Percentiles rank a stretch among this genome's conserved stretches.
Conservation (phyloP, 2,888 invertebrate species). For the Torymus texanus region DNA sequence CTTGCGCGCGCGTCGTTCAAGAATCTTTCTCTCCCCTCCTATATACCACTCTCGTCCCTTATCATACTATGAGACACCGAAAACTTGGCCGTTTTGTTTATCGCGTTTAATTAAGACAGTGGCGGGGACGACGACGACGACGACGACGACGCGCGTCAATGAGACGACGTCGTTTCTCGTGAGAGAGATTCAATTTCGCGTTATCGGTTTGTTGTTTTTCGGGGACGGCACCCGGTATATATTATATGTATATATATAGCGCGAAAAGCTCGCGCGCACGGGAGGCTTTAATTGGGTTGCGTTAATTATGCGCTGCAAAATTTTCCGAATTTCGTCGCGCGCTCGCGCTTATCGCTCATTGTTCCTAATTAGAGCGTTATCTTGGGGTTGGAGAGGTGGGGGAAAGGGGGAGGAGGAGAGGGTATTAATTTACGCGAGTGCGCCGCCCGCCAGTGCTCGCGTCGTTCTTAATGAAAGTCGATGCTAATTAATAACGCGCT, state of each 20-base stretch:
- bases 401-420: background rate
- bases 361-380: constrained; percentile 55
- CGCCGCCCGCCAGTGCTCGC: background rate
- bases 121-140: no score
- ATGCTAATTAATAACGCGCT: constrained; percentile 53
- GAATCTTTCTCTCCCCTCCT: constrained; percentile 5
- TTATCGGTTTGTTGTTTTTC: background rate
- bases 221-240: no score
- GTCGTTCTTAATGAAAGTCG: constrained; percentile 38
- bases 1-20: constrained; percentile 27
- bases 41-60: constrained; percentile 3
- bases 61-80: constrained; percentile 9
- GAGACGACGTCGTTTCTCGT: no score
- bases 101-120: constrained; percentile 25
- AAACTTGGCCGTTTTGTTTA: constrained; percentile 33
- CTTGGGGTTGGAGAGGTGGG: background rate
- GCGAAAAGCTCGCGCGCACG: background rate
- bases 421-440: constrained; percentile 48
- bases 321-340: constrained; percentile 44
- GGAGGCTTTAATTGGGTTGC: constrained; percentile 38
- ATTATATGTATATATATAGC: no score
- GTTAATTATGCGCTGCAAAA: constrained; percentile 40
- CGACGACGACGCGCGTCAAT: background rate
- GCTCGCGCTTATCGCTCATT: constrained; percentile 47
- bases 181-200: constrained; percentile 44